Evolutionary conservation across 2,113 vertebrate species (phyloP).

Genomic region (Amphilophus citrinellus): DNA sequence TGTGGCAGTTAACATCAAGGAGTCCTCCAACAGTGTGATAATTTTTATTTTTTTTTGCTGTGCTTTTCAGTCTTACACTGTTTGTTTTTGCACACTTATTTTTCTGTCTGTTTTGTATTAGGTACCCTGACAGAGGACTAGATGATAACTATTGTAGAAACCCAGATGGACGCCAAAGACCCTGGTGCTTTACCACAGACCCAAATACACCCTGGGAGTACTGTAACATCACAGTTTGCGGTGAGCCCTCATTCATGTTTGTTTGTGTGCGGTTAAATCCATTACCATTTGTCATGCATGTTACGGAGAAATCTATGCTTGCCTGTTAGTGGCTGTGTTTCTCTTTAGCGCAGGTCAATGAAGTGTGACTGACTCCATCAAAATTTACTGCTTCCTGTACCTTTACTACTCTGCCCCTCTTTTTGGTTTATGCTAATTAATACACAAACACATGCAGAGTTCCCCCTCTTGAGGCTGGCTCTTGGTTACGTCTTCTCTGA

Average conservation of each 20-base stretch:
- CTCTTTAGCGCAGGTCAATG: not conserved
- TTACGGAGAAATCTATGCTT: not conserved
- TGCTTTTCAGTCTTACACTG: not conserved
- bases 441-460: conserved; percentile 2
- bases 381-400: conserved; percentile 86
- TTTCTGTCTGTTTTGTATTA: conserved; percentile 64
- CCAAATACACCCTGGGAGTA: conserved; percentile 95
- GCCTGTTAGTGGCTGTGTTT: conserved; percentile 24
- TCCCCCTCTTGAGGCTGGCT: conserved; percentile 5
- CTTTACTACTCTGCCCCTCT: conserved; percentile 29
- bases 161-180: conserved; percentile 93
- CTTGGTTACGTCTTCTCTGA: conserved; percentile 67
- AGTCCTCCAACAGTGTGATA: not conserved
- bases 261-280: conserved; percentile 29
- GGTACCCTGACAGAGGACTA: conserved; percentile 95
- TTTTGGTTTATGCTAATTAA: not conserved
- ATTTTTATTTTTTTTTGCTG: not conserved
- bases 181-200: conserved; percentile 98
- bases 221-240: conserved; percentile 95
- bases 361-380: conserved; percentile 51
- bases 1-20: not conserved
- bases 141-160: conserved; percentile 99
- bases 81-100: not conserved
- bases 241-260: conserved; percentile 83
- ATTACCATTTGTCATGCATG: conserved; percentile 11